Base-by-base conservation (phyloP, 1,140 invertebrate species). In the Telenomus remus region DNA sequence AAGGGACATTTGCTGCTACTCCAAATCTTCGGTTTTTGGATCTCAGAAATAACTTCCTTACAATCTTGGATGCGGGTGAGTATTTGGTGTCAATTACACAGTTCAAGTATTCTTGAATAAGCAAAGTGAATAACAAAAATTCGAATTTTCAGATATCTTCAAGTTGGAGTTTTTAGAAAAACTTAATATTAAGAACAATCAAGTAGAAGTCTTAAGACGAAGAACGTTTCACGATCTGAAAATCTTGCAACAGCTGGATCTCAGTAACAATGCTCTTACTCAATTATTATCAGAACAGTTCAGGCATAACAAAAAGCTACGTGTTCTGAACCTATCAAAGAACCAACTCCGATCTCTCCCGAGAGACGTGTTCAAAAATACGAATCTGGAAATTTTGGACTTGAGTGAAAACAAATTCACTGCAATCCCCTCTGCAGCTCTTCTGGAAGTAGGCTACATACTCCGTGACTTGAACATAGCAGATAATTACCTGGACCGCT, bases 231-330 rank as follows among this genome's bases (percentile, higher is more conserved):
- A 91, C 69, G 93, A 93, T 11, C 80, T 96, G 10, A 89, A 91
- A 43, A 91, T 90, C 39, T 84, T 97, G 7, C 94, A 96, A 84
- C 90, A 93, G 54, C 81, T 97, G 10, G 94, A 97, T 82, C 83
- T 97, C 0, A 94, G 93, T 48, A 90, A 91, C 72, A 97, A 97
- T 85, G 85, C 90, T 6, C 90, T 97, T 14, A 91, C 91, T 35
- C 92, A 94, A 78, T 86, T 97, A 57, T 92, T 94, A 13, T 91
- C 92, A n/a, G 92, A 93, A 80, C 94, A 95, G 82, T 96, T 97
- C 86, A 91, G 91, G n/a, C 93, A 94, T 84, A 86, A 95, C 50
- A 90, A 91, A 42, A 92, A 92, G 75, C 86, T 97, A 33, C 89
- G 95, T 47, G 91, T 95, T 64, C 82, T 97, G 14, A 92, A 95